These are phyloP conservation scores for Nannobrachium achirus DNA, from an alignment of 2,113 vertebrate species.

Conservation along the genomic window DNA sequence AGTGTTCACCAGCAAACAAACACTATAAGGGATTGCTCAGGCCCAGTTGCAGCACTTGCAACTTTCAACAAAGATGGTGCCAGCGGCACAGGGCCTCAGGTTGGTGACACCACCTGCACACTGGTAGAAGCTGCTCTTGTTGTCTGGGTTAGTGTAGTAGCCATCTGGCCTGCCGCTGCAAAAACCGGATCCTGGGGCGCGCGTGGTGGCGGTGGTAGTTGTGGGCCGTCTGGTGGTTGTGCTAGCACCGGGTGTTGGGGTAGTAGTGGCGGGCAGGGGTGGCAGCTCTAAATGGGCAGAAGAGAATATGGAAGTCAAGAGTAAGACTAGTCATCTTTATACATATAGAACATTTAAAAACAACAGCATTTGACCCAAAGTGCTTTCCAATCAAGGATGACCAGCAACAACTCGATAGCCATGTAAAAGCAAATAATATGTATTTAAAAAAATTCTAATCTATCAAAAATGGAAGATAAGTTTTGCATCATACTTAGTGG, in stretches of 20 bases:
- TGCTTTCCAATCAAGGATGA: no score
- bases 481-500: no score
- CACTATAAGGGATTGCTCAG: slow-evolving; percentile 14
- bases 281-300: slow-evolving; percentile 47
- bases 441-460: no score
- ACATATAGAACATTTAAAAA: no score
- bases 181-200: slow-evolving; percentile 71
- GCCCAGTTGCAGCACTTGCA: slow-evolving; percentile 80
- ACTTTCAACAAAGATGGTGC: slow-evolving; percentile 59
- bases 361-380: no score
- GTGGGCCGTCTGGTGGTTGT: slow-evolving; percentile 36
- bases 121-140: slow-evolving; percentile 64
- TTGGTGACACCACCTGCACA: slow-evolving; percentile 67
- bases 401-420: no score
- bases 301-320: not conserved
- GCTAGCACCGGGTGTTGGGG: slow-evolving; percentile 51
- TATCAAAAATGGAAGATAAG: no score
- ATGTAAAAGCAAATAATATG: no score
- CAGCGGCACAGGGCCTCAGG: slow-evolving; percentile 27
- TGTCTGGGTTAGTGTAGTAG: slow-evolving; percentile 64
- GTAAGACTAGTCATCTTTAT: not conserved
- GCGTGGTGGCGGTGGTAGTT: slow-evolving; percentile 45
- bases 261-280: slow-evolving; percentile 59
- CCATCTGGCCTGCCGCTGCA: slow-evolving; percentile 78
- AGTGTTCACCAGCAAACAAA: not conserved